These are phyloP conservation scores for Agrenia bidenticulata DNA, from an alignment of 2,888 invertebrate species.

Conservation along the genomic window DNA sequence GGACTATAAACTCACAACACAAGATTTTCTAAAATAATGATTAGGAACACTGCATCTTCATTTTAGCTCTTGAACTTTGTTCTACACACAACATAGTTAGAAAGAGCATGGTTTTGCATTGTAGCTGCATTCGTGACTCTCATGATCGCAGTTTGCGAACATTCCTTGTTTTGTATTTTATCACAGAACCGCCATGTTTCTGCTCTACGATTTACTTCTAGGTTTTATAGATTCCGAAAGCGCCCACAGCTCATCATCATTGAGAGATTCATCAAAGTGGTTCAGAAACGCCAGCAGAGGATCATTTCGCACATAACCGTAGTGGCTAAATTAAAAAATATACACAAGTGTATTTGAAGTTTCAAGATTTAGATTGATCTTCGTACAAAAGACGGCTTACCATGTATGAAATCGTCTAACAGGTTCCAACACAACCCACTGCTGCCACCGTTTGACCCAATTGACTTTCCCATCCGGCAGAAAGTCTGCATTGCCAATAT, in stretches of 20 bases:
- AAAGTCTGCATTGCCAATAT: constrained; percentile 92
- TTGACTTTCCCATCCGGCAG: constrained; percentile 83
- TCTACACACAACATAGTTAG: too few species aligned
- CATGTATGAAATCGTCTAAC: constrained; percentile 97
- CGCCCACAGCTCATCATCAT: constrained; percentile 98
- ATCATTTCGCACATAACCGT: constrained; percentile 90
- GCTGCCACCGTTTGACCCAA: constrained; percentile 98
- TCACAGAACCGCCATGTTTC: background rate
- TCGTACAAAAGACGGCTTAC: constrained; percentile 57
- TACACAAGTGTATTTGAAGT: background rate
- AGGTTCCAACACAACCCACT: constrained; percentile 95
- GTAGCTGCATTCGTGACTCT: too few species aligned
- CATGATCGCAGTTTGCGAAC: too few species aligned
- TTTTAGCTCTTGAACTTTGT: too few species aligned
- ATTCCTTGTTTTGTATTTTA: too few species aligned
- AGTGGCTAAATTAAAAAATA: constrained; percentile 71
- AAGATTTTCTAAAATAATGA: too few species aligned
- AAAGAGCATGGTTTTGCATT: too few species aligned
- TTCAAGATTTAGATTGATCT: background rate
- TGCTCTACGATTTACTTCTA: constrained; percentile 61
- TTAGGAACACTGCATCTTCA: too few species aligned
- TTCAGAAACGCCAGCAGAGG: constrained; percentile 92
- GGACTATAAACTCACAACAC: too few species aligned
- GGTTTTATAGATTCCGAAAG: constrained; percentile 96
- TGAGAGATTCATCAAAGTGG: constrained; percentile 91